Evolutionary conservation across 2,113 vertebrate genomes (phyloP), one percentile per base, ranked within the genome.

Genomic region (Nyctibius bracteatus): DNA sequence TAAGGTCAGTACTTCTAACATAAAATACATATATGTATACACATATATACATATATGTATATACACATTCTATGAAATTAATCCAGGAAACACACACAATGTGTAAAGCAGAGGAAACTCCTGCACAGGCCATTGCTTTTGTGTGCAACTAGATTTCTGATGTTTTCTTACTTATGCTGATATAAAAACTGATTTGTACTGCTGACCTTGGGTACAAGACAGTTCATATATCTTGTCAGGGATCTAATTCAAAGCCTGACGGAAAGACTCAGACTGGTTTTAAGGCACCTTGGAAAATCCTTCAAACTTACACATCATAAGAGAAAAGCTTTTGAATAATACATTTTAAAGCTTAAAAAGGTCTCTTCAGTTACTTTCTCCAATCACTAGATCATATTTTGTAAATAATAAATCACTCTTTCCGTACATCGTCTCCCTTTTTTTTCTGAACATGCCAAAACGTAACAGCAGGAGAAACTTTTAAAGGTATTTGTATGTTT

Each of bases 171-270:
- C 35, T 83, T 92, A 65, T 22, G 33, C n/a, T 9, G 4, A 55
- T 51, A 85, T 13, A 88, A 79, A 79, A 75, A 31, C 41, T 54
- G 57, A 57, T 70, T 77, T 87, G 46, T 58, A 58, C 58, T 68
- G 33, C 58, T 88, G 81, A 92, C 66, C 58, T 95, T 77, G 37
- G 66, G 66, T 51, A 82, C 14, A 87, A 35, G n/a, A 49, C 58
- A 87, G 54, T 49, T 86, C 43, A 77, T 80, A 41, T 41, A 82
- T 65, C 73, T 82, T 85, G 31, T 54, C 62, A 77, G 23, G 30
- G 22, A 68, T 70, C 62, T 92, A 91, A 92, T 72, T 85, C 78
- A 95, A 92, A 94, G 12, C 28, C 62, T 75, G 24, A 93, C 73
- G 30, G 62, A 95, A 90, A 88, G 73, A 70, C 41, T 87, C 35